Evolutionary conservation across 2,888 invertebrate species (phyloP).

Genomic region (Phorcus lineatus): DNA sequence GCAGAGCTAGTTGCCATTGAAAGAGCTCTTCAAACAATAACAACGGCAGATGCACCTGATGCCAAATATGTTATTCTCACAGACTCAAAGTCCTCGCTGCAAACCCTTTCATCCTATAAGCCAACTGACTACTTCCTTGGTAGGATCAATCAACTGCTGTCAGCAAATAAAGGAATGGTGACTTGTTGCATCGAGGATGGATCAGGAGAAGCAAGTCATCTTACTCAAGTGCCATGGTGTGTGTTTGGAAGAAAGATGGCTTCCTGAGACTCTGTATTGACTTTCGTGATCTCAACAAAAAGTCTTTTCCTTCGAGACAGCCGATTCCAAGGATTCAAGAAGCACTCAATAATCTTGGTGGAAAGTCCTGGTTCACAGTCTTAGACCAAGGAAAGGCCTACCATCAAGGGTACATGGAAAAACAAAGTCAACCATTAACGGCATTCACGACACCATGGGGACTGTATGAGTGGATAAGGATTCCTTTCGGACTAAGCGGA

Average conservation of each 20-base stretch:
- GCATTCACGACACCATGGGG: conserved; percentile 41
- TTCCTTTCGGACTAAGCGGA: conserved; percentile 35
- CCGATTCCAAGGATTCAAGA: conserved; percentile 40
- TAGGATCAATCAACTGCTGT: no score
- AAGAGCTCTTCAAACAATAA: no score
- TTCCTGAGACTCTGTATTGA: conserved; percentile 37
- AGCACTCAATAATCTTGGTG: conserved; percentile 28
- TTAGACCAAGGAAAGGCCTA: conserved; percentile 39
- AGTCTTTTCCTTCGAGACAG: conserved; percentile 29
- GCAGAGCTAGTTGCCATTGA: no score
- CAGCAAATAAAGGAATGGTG: no score
- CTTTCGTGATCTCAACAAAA: conserved; percentile 33
- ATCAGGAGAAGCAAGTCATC: conserved; percentile 36
- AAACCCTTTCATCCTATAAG: no score
- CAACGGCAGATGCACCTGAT: no score
- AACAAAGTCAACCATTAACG: conserved; percentile 30
- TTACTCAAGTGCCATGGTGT: conserved; percentile 33
- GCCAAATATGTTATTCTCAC: no score
- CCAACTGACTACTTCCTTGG: no score
- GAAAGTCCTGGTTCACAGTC: conserved; percentile 35
- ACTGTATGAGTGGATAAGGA: conserved; percentile 37
- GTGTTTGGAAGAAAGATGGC: conserved; percentile 36
- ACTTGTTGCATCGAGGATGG: conserved; percentile 37
- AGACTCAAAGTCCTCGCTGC: no score
- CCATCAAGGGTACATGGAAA: conserved; percentile 36